These are phyloP conservation scores for Micromys minutus DNA, from an alignment of 2,113 vertebrate genomes.

Conservation along the genomic window DNA sequence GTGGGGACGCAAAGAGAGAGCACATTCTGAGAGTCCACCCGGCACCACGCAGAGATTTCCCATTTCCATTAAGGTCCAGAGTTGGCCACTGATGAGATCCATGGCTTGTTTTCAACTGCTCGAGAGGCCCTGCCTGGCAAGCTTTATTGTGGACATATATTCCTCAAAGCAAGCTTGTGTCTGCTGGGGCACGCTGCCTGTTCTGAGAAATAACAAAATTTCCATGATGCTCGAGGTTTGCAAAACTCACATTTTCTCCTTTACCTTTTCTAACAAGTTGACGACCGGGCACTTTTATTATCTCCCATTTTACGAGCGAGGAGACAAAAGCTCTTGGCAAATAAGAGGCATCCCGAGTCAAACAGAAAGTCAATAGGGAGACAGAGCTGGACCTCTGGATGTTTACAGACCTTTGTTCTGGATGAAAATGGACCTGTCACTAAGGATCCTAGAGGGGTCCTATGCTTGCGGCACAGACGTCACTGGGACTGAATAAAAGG, in stretches of 20 bases:
- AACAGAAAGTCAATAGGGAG: not conserved
- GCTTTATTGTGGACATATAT: not conserved
- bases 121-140: not conserved
- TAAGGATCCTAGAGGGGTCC: not conserved
- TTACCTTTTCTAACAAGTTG: not conserved
- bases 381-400: not conserved
- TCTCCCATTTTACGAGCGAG: not conserved
- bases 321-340: not conserved
- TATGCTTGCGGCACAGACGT: not conserved
- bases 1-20: not conserved
- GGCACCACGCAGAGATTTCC: not conserved
- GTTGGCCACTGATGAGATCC: not conserved
- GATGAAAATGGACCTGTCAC: fast-evolving
- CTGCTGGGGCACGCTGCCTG: not conserved
- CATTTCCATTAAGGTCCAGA: constrained; percentile 42
- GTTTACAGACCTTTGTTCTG: not conserved
- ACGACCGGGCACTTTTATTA: not conserved
- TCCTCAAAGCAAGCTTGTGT: not conserved
- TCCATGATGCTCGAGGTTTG: not conserved
- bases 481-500: not conserved
- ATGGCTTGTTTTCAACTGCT: not conserved
- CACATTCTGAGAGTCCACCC: not conserved
- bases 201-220: not conserved
- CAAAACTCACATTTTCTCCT: not conserved
- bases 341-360: not conserved